These are phyloP conservation scores for Platichthys flesus DNA, from an alignment of 2,113 vertebrate genomes.

Conservation along the genomic window DNA sequence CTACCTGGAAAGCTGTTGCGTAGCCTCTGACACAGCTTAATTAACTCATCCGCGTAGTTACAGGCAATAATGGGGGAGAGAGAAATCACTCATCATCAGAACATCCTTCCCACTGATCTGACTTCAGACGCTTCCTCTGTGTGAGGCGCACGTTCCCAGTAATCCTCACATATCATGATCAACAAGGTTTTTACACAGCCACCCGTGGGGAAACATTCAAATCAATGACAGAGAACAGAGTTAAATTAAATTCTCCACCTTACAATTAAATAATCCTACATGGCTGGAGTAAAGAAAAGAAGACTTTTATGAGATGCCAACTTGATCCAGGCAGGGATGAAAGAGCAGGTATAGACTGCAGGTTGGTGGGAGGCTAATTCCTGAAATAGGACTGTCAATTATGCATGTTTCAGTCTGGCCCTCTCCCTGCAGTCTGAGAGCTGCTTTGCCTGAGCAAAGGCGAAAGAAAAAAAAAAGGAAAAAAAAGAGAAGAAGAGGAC, in stretches of 20 bases:
- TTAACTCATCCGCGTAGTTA: slow-evolving; percentile 73
- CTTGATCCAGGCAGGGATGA: slow-evolving; percentile 53
- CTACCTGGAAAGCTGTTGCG: slow-evolving; percentile 62
- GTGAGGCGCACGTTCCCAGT: slow-evolving; percentile 32
- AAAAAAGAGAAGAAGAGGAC: slow-evolving; percentile 42
- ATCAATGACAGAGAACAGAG: slow-evolving; percentile 32
- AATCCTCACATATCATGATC: slow-evolving; percentile 57
- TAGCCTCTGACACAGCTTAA: slow-evolving; percentile 74
- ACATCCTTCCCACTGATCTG: slow-evolving; percentile 69
- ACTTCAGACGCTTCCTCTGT: slow-evolving; percentile 65
- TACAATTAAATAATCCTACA: slow-evolving; percentile 17
- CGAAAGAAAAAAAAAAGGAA: slow-evolving; percentile 28
- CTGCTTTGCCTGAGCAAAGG: slow-evolving; percentile 41
- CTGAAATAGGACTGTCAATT: slow-evolving; percentile 79
- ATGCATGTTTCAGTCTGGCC: slow-evolving; percentile 73
- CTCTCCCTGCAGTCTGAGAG: slow-evolving; percentile 57
- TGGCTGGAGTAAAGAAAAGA: slow-evolving; percentile 7
- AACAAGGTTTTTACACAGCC: slow-evolving; percentile 41
- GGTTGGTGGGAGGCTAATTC: slow-evolving; percentile 74
- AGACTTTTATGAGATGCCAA: slow-evolving; percentile 25
- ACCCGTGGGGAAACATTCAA: slow-evolving; percentile 42
- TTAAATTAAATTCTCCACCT: slow-evolving; percentile 42
- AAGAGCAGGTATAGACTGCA: slow-evolving; percentile 59
- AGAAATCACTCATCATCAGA: slow-evolving; percentile 71
- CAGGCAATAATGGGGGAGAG: slow-evolving; percentile 62